Percentiles rank a stretch among this genome's conserved stretches.
Evolutionary conservation across 2,888 invertebrate genomes (phyloP).

Genomic region (Scrobipalpa atriplicella): DNA sequence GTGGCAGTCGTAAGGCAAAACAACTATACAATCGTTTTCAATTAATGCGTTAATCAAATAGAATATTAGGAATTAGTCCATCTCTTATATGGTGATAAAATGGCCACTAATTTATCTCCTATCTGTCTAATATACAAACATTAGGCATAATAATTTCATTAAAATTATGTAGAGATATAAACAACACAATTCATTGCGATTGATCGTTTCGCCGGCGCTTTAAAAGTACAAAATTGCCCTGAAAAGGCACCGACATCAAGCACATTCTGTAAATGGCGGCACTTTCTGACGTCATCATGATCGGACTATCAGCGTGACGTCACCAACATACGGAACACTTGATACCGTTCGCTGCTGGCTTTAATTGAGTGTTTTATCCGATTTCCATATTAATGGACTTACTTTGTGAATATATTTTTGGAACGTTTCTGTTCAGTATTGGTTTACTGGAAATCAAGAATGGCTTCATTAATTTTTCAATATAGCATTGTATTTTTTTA

Average conservation of each 20-base stretch:
- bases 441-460: not conserved
- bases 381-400: constrained; percentile 21
- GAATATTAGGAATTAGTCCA: too few species aligned
- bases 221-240: not conserved
- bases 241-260: constrained; percentile 4
- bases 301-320: not conserved
- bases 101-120: too few species aligned
- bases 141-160: too few species aligned
- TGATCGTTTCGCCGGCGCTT: not conserved
- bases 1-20: too few species aligned
- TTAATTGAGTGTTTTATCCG: constrained; percentile 32
- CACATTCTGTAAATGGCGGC: not conserved
- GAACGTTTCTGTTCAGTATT: not conserved
- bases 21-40: too few species aligned
- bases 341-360: constrained; percentile 19
- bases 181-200: not conserved
- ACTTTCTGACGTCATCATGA: not conserved
- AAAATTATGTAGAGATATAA: too few species aligned
- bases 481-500: not conserved
- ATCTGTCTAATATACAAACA: too few species aligned
- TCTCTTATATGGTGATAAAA: too few species aligned
- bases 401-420: constrained; percentile 9
- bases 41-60: too few species aligned
- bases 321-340: constrained; percentile 15
- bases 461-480: not conserved